These are phyloP conservation scores for Aspidiotus rigidus DNA, from an alignment of 2,888 invertebrate species.

Conservation along the genomic window DNA sequence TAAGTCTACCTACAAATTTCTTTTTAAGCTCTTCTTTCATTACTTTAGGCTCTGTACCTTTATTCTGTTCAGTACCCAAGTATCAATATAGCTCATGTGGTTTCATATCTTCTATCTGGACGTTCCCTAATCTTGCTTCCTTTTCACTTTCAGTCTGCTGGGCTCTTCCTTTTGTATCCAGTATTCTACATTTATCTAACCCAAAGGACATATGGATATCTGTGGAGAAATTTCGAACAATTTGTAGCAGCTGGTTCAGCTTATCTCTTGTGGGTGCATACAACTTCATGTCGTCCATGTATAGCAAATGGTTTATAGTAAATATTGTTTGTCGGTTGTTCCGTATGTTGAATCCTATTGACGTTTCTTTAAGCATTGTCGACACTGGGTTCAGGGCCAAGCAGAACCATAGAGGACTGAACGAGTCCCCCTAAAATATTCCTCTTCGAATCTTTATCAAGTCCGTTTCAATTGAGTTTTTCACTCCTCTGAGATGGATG, in stretches of 20 bases:
- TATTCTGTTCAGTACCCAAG: conserved; percentile 29
- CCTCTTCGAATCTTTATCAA: neutral
- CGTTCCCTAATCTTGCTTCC: conserved; percentile 7
- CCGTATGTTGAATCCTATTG: conserved; percentile 10
- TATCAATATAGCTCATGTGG: conserved; percentile 34
- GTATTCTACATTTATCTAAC: conserved; percentile 35
- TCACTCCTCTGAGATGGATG: neutral
- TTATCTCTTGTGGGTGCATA: conserved; percentile 29
- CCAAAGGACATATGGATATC: conserved; percentile 36
- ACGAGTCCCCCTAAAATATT: neutral
- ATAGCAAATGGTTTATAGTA: conserved; percentile 35
- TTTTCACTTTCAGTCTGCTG: conserved; percentile 4
- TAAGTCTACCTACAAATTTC: conserved; percentile 29
- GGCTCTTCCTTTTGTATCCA: conserved; percentile 20
- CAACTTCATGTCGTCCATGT: conserved; percentile 37
- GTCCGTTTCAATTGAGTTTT: neutral
- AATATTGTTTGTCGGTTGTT: conserved; percentile 8
- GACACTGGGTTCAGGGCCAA: neutral
- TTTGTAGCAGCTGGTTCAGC: conserved; percentile 21
- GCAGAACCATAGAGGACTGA: neutral
- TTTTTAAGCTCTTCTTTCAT: conserved; percentile 27
- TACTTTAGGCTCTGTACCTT: conserved; percentile 16
- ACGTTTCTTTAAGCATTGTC: conserved; percentile 8
- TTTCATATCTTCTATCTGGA: conserved; percentile 23
- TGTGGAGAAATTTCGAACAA: conserved; percentile 25